Evolutionary conservation across 2,888 invertebrate genomes (phyloP), one percentile per base, ranked within the genome.

Genomic region (Nomada goodeniana): DNA sequence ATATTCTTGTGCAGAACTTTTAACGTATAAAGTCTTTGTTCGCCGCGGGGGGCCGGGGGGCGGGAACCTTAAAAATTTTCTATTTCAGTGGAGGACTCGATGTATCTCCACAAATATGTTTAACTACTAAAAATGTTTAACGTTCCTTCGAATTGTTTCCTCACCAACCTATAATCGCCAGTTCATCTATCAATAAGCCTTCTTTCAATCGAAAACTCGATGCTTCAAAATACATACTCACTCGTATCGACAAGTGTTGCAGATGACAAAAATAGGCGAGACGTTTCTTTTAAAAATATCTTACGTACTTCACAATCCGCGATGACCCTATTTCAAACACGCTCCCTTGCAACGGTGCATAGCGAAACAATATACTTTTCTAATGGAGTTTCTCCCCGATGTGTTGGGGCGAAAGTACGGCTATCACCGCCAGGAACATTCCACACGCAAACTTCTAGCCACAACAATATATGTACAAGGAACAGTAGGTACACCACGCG

Each of bases 401-500:
- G 47, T 18, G 61, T 26, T 67, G 55, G 76, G 76, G 53, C 64
- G 76, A 64, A 81, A 60, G 18, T 53, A 42, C 65, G 69, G 74
- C 63, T 74, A 80, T 69, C 81, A 75, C 69, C 69, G 68, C 65
- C 50, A 50, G 47, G 26, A 68, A 55, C 80, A 69, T 80, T 81
- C 50, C 75, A 64, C 81, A 81, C 81, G 75, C 75, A 75, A 81
- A 47, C 44, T 4, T 5, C 23, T 23, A 0, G 13, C 44, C 29
- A 11, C 15, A 18, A 57, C 53, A 59, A 53, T 57, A 67, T 26
- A 53, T 57, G 60, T 26, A 9, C 44, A 57, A 20, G 53, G 11
- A 42, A 26, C n/a, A 13, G 10, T 29, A 29, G 15, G 59, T 76
- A 59, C 64, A 53, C 60, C 50, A 53, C 67, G 74, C 55, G 76